Base-by-base conservation (phyloP, 2,113 vertebrate species). In the Spilogale gracilis region DNA sequence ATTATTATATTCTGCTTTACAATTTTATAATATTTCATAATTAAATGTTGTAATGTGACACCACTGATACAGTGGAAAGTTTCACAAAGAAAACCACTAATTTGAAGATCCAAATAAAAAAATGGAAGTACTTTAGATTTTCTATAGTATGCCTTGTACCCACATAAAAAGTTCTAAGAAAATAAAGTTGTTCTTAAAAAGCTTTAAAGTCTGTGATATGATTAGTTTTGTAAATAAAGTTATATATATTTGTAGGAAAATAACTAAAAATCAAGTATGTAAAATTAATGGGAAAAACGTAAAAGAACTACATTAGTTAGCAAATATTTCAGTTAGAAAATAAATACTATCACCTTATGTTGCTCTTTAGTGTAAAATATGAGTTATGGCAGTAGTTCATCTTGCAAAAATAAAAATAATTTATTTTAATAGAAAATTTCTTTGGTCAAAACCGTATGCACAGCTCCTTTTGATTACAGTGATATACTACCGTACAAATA, bases 381-480 rank as follows among this genome's bases (percentile, higher is more conserved):
- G 95, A 98, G 95, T 94, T 98, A 97, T 92, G 56, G 4, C 71
- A 97, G 45, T 52, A 73, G 96, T 87, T 97, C 95, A 97, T 98
- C 95, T 98, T 92, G 60, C 56, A 94, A 89, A 95, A 98, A 95
- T 97, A 76, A 95, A 94, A 96, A 96, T 93, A 69, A 97, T 96
- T 97, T 97, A 95, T 97, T 98, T 97, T 95, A 98, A 97, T 96
- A 98, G 94, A 94, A 98, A 97, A 95, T 94, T 97, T 98, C 96
- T 98, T 94, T 96, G 94, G 97, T 98, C 97, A 97, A 97, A 98
- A 95, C 13, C 9, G 45, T 97, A 71, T 83, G 69, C 73, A 96
- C 96, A 98, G 96, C 94, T 95, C 95, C 87, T 97, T 99, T 98
- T 98, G 93, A 98, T 98, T 98, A 97, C 60, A 93, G 2, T 2